Conservation (phyloP, 2,113 vertebrate species). For the Xiphias gladius region DNA sequence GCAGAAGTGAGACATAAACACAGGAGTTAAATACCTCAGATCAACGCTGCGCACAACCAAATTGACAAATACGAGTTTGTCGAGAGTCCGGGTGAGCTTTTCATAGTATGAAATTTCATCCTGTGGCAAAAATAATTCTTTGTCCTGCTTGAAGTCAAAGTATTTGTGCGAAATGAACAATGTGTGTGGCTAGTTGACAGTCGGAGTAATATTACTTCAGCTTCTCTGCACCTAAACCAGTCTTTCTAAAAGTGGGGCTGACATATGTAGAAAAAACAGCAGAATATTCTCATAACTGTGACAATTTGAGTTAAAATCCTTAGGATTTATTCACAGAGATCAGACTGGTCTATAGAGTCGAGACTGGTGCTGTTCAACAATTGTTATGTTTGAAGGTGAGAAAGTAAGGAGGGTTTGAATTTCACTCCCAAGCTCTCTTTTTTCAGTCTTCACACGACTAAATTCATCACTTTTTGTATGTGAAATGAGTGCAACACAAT, state of each 20-base stretch:
- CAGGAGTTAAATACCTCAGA: neutral
- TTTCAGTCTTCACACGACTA: no score
- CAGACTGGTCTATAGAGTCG: no score
- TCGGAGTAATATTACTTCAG: neutral
- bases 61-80: neutral
- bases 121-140: neutral
- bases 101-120: neutral
- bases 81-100: neutral
- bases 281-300: neutral
- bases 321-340: neutral
- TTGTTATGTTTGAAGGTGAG: no score
- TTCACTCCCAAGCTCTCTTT: no score
- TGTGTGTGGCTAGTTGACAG: neutral
- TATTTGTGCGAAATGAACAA: neutral
- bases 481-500: no score
- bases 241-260: constrained; percentile 1
- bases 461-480: no score
- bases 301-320: neutral
- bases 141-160: neutral
- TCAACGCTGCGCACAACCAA: constrained; percentile 4
- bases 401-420: no score
- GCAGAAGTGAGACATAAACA: neutral
- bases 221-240: constrained; percentile 3
- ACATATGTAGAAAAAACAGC: neutral
- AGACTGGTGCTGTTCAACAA: no score